Conservation (phyloP, 2,113 vertebrate species). For the Psilopogon haemacephalus region DNA sequence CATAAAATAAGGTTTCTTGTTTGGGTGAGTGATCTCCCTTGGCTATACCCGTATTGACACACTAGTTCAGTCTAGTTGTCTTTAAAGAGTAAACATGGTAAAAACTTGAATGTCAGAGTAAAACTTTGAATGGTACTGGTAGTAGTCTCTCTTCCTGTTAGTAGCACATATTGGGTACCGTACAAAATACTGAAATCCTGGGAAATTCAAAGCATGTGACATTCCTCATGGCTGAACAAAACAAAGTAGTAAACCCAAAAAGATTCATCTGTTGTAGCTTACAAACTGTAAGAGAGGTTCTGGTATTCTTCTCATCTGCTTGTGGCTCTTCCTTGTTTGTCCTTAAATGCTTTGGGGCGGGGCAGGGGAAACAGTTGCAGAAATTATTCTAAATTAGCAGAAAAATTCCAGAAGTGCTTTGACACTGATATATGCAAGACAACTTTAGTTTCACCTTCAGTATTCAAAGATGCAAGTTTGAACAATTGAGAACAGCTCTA, state of each 20-base stretch:
- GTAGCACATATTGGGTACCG: background rate
- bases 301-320: background rate
- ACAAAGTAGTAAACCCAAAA: background rate
- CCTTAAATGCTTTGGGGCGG: background rate
- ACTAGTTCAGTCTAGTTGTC: background rate
- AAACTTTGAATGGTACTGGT: background rate
- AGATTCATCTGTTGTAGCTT: too few species aligned
- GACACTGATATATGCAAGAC: background rate
- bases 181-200: background rate
- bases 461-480: background rate
- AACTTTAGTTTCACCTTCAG: background rate
- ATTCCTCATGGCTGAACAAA: background rate
- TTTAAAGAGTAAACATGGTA: background rate
- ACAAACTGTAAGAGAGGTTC: too few species aligned
- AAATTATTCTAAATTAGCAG: background rate
- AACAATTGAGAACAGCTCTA: background rate
- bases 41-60: background rate
- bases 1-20: background rate
- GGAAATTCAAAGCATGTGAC: background rate
- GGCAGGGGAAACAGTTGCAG: too few species aligned
- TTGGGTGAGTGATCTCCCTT: background rate
- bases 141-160: background rate
- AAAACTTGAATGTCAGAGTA: background rate
- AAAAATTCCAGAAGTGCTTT: background rate
- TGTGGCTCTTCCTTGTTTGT: background rate